Conservation (phyloP, 2,888 invertebrate genomes). For the Rosalia funebris region DNA sequence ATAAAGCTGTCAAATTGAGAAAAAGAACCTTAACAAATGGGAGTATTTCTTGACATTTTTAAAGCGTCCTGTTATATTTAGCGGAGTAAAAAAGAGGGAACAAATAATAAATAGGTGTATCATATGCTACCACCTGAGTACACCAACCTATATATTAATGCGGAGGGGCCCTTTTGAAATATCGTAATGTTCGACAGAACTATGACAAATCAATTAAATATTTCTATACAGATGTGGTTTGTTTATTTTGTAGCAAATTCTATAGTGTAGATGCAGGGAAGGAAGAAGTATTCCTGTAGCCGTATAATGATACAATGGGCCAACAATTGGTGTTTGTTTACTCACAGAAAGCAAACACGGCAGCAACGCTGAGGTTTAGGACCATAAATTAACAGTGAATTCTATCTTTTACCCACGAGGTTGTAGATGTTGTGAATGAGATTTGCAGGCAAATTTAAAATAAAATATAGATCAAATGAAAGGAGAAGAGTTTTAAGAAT, state of each 20-base stretch:
- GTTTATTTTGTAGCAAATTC: constrained; percentile 45
- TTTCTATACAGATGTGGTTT: constrained; percentile 47
- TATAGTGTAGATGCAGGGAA: constrained; percentile 12
- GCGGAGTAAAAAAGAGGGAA: neutral
- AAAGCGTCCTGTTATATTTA: no score
- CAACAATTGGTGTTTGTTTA: constrained; percentile 26
- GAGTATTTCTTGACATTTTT: no score
- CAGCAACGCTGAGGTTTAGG: neutral
- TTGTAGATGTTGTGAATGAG: no score
- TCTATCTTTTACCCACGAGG: neutral
- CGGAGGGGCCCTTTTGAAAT: constrained; percentile 28
- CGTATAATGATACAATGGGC: constrained; percentile 17
- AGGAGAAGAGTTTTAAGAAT: no score
- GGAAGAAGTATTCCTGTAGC: constrained; percentile 16
- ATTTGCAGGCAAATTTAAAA: no score
- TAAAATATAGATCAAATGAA: no score
- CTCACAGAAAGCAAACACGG: constrained; percentile 20
- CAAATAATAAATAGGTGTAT: neutral
- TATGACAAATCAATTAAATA: constrained; percentile 54
- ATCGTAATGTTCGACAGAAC: constrained; percentile 45
- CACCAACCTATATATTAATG: constrained; percentile 31
- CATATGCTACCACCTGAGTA: constrained; percentile 37
- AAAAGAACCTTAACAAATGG: no score
- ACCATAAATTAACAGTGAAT: neutral
- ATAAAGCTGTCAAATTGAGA: no score